Evolutionary conservation across 1,140 invertebrate genomes (phyloP).

Genomic region (Pomacea maculata): DNA sequence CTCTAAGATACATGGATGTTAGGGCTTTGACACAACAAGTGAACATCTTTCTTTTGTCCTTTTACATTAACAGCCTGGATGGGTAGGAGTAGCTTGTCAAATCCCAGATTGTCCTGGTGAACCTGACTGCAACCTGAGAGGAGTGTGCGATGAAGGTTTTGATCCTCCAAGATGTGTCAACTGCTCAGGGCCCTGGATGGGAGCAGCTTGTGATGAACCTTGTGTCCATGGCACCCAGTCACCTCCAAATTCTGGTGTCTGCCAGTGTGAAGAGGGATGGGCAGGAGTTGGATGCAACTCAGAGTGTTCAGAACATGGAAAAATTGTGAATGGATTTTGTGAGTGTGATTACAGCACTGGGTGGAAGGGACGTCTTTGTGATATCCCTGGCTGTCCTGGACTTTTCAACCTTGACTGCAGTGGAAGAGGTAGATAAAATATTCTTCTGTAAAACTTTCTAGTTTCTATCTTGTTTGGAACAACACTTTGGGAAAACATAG

Average conservation of each 20-base stretch:
- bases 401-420: constrained; percentile 49
- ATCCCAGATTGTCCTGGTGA: constrained; percentile 52
- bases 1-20: too few species aligned
- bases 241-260: constrained; percentile 44
- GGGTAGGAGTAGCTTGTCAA: constrained; percentile 52
- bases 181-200: constrained; percentile 51
- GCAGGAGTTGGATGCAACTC: constrained; percentile 54
- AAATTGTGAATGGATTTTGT: constrained; percentile 41
- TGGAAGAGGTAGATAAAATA: constrained; percentile 42
- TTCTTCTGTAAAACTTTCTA: not conserved
- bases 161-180: constrained; percentile 47
- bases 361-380: constrained; percentile 53
- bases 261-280: constrained; percentile 53
- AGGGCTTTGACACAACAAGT: too few species aligned
- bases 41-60: too few species aligned
- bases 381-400: constrained; percentile 56
- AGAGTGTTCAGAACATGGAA: constrained; percentile 52
- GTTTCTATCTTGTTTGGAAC: too few species aligned
- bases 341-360: constrained; percentile 50
- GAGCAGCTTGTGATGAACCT: constrained; percentile 49
- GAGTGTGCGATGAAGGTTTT: constrained; percentile 31
- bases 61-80: constrained; percentile 29
- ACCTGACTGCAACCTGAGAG: constrained; percentile 48
- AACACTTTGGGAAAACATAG: too few species aligned
- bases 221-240: constrained; percentile 48